These are phyloP conservation scores for Tetragonula carbonaria DNA, from an alignment of 2,888 invertebrate genomes.

Conservation along the genomic window DNA sequence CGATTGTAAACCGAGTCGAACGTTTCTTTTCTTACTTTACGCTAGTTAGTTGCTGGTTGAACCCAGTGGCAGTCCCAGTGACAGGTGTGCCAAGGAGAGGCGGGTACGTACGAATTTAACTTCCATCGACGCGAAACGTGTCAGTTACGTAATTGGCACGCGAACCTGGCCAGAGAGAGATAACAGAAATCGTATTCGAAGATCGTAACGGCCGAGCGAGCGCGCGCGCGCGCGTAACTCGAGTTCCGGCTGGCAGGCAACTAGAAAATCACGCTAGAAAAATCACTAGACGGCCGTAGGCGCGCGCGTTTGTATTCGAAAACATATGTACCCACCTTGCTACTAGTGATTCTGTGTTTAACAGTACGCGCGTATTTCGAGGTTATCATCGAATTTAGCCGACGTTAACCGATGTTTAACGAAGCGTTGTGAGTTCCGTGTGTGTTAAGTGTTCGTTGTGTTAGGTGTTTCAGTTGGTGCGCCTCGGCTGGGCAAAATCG, in stretches of 20 bases:
- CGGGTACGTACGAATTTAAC: background rate
- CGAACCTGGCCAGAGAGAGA: background rate
- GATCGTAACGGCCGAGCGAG: conserved; percentile 1
- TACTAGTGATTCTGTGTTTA: conserved; percentile 70
- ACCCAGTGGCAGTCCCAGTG: background rate
- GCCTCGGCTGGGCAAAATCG: conserved; percentile 74
- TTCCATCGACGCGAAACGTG: background rate
- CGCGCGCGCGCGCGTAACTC: background rate
- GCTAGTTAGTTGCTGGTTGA: too few species aligned
- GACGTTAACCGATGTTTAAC: conserved; percentile 69
- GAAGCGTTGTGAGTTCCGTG: conserved; percentile 67
- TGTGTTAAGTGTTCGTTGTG: conserved; percentile 71
- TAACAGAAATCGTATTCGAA: background rate
- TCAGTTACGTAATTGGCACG: background rate
- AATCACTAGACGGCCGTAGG: conserved; percentile 54
- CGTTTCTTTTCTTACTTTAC: too few species aligned
- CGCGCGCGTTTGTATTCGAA: conserved; percentile 44
- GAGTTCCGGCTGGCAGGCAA: conserved; percentile 16
- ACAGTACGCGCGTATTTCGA: conserved; percentile 79
- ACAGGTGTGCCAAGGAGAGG: background rate
- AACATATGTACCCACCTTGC: conserved; percentile 62
- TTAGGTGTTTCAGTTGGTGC: conserved; percentile 73
- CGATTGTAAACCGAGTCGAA: too few species aligned
- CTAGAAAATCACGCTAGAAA: background rate
- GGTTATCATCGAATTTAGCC: conserved; percentile 71